These are phyloP conservation scores for Cygnus buccinator DNA, from an alignment of 2,113 vertebrate genomes.

Conservation along the genomic window DNA sequence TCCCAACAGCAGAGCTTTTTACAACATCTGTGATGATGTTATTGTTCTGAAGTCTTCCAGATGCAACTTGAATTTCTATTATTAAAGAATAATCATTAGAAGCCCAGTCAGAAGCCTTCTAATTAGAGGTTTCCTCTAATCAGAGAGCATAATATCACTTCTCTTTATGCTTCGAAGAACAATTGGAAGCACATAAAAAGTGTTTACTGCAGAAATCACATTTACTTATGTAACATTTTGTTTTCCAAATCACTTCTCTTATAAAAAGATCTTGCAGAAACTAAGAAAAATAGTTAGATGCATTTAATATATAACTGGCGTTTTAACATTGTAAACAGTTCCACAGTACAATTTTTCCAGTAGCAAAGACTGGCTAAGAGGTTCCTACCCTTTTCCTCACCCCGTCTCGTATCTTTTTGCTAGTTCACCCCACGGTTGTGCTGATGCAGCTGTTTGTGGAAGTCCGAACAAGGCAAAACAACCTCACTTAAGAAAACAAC, in stretches of 20 bases:
- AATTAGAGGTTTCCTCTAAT: neutral
- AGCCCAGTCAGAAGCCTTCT: neutral
- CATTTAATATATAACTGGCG: neutral
- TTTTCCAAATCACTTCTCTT: neutral
- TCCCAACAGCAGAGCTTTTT: neutral
- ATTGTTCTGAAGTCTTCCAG: neutral
- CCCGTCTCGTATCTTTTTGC: neutral
- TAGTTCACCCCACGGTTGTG: neutral
- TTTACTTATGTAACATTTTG: neutral
- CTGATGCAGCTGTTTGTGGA: neutral
- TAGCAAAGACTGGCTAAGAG: neutral
- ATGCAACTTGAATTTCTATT: neutral
- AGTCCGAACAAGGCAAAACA: neutral
- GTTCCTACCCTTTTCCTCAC: neutral
- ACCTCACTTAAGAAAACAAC: neutral
- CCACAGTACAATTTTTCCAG: neutral
- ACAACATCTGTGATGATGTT: neutral
- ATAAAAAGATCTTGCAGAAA: neutral
- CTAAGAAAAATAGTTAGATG: neutral
- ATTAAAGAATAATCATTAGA: neutral
- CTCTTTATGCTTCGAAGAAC: neutral
- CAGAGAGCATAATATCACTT: neutral
- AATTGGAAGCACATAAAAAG: neutral
- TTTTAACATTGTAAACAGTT: neutral
- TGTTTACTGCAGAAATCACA: neutral